Evolutionary conservation across 2,888 invertebrate genomes (phyloP).

Genomic region (Campoletis raptor): DNA sequence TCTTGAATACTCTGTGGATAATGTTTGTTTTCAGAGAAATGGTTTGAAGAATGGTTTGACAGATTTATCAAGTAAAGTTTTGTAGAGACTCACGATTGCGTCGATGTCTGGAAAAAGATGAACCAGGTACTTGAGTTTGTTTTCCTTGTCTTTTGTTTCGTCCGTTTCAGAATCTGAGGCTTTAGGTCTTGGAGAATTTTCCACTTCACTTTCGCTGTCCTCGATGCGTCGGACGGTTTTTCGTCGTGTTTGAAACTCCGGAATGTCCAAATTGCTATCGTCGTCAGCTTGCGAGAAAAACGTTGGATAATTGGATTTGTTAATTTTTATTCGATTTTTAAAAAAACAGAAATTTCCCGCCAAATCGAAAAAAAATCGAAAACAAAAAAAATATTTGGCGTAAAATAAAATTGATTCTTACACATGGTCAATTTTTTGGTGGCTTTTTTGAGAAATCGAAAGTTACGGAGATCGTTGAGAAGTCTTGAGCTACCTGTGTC

Average conservation of each 20-base stretch:
- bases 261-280: conserved; percentile 79
- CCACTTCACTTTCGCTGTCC: conserved; percentile 82
- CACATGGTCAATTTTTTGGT: conserved; percentile 79
- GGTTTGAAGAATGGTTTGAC: neutral
- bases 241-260: conserved; percentile 77
- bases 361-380: conserved; percentile 1
- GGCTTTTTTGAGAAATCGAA: conserved; percentile 89
- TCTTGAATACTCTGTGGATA: conserved; percentile 79
- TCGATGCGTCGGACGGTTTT: conserved; percentile 81
- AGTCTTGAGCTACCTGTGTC: conserved; percentile 86
- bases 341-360: neutral
- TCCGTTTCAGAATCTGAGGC: conserved; percentile 71
- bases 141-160: conserved; percentile 77
- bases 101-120: conserved; percentile 88
- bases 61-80: neutral
- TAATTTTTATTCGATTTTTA: neutral
- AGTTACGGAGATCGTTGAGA: conserved; percentile 89
- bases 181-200: conserved; percentile 72
- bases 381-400: conserved; percentile 2
- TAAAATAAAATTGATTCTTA: conserved; percentile 68
- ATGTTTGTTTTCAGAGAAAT: neutral
- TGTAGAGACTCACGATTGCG: conserved; percentile 85
- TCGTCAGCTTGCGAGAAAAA: conserved; percentile 79
- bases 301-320: neutral
- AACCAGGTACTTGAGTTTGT: conserved; percentile 87